Conservation (phyloP, 2,888 invertebrate species). For the Rhabditoides inermis region DNA sequence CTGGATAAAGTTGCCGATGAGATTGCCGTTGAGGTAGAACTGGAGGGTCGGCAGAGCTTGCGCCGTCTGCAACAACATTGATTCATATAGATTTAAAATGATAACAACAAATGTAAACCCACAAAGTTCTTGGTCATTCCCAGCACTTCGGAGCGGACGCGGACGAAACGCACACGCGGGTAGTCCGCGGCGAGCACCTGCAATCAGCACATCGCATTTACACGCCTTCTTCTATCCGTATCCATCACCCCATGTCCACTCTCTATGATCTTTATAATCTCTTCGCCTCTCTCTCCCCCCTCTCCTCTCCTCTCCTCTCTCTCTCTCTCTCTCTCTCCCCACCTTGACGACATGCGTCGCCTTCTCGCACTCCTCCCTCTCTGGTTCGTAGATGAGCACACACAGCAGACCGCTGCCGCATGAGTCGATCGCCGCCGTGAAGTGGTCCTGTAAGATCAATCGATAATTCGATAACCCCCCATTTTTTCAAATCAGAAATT, state of each 20-base stretch:
- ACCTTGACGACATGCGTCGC: conserved; percentile 14
- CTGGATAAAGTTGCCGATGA: conserved; percentile 44
- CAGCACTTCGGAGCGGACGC: conserved; percentile 20
- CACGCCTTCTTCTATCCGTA: not conserved
- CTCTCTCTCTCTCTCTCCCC: not conserved
- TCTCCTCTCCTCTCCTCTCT: not conserved
- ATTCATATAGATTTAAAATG: not conserved
- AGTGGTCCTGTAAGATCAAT: conserved; percentile 16
- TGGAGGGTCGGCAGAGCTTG: conserved; percentile 41
- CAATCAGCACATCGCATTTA: conserved; percentile 4
- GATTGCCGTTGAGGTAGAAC: conserved; percentile 32
- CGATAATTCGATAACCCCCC: not conserved
- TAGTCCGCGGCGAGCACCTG: conserved; percentile 23
- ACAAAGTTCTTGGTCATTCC: conserved; percentile 25
- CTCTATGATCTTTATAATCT: no score
- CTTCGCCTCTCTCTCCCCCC: no score
- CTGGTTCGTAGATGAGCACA: conserved; percentile 25
- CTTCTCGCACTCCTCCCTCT: conserved; percentile 14
- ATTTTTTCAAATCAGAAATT: not conserved
- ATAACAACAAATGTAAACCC: conserved; percentile 1
- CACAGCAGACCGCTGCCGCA: conserved; percentile 13
- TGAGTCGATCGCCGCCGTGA: conserved; percentile 17
- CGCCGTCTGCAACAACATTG: conserved; percentile 17
- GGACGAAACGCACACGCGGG: conserved; percentile 16
- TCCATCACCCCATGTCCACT: no score